These are phyloP conservation scores for Papilio demoleus DNA, from an alignment of 2,888 invertebrate genomes.

Conservation along the genomic window DNA sequence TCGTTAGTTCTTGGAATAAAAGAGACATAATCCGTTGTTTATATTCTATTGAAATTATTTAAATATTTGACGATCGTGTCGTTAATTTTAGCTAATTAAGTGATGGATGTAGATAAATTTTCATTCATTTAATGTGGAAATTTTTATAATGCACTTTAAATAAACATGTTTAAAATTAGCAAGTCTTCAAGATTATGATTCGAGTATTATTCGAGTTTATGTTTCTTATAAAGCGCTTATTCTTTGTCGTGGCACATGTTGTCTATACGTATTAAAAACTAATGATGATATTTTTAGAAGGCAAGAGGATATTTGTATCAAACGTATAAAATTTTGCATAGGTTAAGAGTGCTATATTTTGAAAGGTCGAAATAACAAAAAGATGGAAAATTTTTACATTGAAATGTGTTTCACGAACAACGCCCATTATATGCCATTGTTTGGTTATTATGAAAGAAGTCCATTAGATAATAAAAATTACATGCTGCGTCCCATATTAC, in stretches of 20 bases:
- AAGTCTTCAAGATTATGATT: background rate
- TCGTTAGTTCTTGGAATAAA: background rate
- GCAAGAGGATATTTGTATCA: too few species aligned
- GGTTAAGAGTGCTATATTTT: too few species aligned
- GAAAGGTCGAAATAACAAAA: too few species aligned
- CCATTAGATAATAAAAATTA: background rate
- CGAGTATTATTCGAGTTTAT: background rate
- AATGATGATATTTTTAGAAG: background rate
- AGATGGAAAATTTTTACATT: too few species aligned
- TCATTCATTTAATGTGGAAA: background rate
- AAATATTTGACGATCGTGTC: background rate
- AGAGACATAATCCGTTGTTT: background rate
- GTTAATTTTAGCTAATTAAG: background rate
- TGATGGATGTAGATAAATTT: background rate
- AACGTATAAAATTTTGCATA: too few species aligned
- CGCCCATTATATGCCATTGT: too few species aligned
- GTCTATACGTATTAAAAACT: background rate
- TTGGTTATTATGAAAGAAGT: background rate
- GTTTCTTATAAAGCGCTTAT: background rate
- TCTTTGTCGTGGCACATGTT: background rate
- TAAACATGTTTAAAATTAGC: background rate
- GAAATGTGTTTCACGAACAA: too few species aligned
- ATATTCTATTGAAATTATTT: background rate
- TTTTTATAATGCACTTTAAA: constrained; percentile 3
- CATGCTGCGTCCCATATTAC: background rate